Percentiles rank a stretch among this genome's conserved stretches.
phyloP scores from a whole-genome alignment of 2,888 invertebrate species.

The Imbricaverruca yamaguchii region DNA sequence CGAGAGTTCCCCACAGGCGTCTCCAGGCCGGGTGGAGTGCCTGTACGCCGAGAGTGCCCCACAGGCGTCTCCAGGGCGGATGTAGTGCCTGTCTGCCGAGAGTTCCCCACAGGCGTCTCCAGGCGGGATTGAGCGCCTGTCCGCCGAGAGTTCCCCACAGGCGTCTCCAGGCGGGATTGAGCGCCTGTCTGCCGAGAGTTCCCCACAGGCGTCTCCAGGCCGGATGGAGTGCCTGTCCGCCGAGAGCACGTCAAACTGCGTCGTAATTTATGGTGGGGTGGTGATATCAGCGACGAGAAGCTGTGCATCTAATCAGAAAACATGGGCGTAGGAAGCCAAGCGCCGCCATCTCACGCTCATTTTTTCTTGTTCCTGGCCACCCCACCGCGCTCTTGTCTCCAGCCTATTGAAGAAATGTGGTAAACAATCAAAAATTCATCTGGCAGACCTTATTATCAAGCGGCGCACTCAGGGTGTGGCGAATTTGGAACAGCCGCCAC shows the following conservation, averaged over 20 bases:
- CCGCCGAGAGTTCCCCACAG: too few species aligned
- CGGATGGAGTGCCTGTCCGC: too few species aligned
- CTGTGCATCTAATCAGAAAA: slow-evolving; percentile 20
- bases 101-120: too few species aligned
- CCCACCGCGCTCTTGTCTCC: slow-evolving; percentile 17
- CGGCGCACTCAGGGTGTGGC: background rate
- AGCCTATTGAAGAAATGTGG: slow-evolving; percentile 20
- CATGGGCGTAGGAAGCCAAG: background rate
- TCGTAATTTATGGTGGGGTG: background rate
- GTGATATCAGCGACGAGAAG: background rate
- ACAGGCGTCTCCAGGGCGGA: too few species aligned
- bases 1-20: too few species aligned
- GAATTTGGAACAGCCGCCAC: background rate
- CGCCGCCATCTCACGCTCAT: background rate
- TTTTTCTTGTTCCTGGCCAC: slow-evolving; percentile 4
- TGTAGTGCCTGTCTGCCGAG: too few species aligned
- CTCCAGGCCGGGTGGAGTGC: too few species aligned
- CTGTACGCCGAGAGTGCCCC: too few species aligned
- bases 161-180: too few species aligned
- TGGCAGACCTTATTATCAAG: slow-evolving; percentile 12
- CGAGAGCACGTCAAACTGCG: background rate
- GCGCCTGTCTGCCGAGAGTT: too few species aligned
- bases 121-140: too few species aligned
- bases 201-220: background rate
- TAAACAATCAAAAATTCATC: slow-evolving; percentile 21